phyloP scores from a whole-genome alignment of 2,113 vertebrate genomes.

The Elaphurus davidianus region DNA sequence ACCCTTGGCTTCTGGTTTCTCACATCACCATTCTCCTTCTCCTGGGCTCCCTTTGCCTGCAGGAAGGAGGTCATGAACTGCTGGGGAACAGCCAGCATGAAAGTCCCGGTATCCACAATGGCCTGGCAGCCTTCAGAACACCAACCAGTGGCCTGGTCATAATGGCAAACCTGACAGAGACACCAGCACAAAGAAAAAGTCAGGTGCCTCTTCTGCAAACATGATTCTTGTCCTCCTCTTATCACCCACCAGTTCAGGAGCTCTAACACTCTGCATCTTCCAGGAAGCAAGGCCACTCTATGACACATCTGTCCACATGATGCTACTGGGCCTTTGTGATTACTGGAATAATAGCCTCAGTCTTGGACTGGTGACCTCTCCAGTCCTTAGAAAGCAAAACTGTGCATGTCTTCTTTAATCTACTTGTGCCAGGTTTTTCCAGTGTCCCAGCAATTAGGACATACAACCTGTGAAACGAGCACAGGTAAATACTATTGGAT shows the following conservation, averaged over 20 bases:
- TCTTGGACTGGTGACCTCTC: background rate
- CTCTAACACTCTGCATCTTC: background rate
- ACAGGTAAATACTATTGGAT: background rate
- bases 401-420: background rate
- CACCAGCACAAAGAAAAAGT: background rate
- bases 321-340: background rate
- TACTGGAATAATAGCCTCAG: background rate
- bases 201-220: background rate
- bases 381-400: background rate
- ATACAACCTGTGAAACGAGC: background rate
- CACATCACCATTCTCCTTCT: conserved; percentile 70
- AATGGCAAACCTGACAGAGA: conserved; percentile 70
- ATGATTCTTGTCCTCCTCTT: background rate
- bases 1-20: background rate
- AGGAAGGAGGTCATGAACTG: conserved; percentile 63
- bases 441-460: background rate
- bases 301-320: background rate
- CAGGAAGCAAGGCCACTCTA: background rate
- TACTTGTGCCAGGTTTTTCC: background rate
- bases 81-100: conserved; percentile 71
- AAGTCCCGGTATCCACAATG: conserved; percentile 79
- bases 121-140: conserved; percentile 79
- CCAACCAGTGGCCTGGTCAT: conserved; percentile 67
- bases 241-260: background rate
- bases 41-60: conserved; percentile 64